phyloP scores from a whole-genome alignment of 2,888 invertebrate genomes.

The Pterobdella sp. region DNA sequence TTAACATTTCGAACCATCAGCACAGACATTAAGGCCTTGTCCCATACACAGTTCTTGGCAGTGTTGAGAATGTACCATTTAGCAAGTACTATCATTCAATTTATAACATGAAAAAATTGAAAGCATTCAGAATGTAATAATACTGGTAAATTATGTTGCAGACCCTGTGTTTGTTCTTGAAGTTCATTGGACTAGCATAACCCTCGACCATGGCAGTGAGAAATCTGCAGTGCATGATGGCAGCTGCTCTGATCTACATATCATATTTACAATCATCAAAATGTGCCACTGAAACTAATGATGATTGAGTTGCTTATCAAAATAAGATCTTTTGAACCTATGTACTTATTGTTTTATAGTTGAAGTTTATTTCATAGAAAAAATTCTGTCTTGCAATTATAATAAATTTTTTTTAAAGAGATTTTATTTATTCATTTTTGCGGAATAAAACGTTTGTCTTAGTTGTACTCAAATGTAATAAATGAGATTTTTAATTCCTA shows the following conservation, averaged over 20 bases:
- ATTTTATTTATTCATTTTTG: too few species aligned
- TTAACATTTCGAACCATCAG: conserved; percentile 70
- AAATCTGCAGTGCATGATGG: conserved; percentile 83
- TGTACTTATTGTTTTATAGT: too few species aligned
- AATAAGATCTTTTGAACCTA: too few species aligned
- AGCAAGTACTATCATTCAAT: background rate
- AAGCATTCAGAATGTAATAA: background rate
- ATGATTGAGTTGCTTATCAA: too few species aligned
- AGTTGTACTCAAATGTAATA: too few species aligned
- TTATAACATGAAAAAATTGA: background rate
- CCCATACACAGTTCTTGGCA: conserved; percentile 69
- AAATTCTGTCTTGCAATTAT: too few species aligned
- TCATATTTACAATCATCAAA: too few species aligned
- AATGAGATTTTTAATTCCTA: too few species aligned
- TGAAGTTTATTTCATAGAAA: too few species aligned
- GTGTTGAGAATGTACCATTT: background rate
- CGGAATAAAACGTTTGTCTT: too few species aligned
- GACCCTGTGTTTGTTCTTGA: conserved; percentile 73
- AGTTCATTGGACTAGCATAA: conserved; percentile 64
- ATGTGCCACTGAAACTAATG: too few species aligned
- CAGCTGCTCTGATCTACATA: conserved; percentile 74
- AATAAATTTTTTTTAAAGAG: too few species aligned
- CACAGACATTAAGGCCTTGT: conserved; percentile 75
- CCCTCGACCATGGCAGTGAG: conserved; percentile 70
- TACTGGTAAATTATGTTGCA: background rate